Conservation (phyloP, 2,888 invertebrate species). For the Apomyelois bistriatella region DNA sequence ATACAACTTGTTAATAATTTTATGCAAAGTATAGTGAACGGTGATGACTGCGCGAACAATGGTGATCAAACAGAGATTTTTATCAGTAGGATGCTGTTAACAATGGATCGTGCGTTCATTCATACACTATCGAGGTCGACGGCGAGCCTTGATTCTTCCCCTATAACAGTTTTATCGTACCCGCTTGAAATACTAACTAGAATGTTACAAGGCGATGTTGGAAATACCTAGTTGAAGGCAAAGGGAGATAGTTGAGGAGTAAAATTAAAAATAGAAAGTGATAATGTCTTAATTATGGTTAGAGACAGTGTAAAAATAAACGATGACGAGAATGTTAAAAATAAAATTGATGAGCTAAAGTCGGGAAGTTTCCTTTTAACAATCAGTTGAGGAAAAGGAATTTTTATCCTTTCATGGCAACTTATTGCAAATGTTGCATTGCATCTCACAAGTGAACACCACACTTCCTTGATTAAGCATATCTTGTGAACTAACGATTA, state of each 20-base stretch:
- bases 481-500: no score
- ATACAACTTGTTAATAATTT: slow-evolving; percentile 17
- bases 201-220: slow-evolving; percentile 5
- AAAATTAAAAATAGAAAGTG: not conserved
- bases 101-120: slow-evolving; percentile 38
- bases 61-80: slow-evolving; percentile 33
- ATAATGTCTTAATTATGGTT: not conserved
- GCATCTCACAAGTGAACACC: no score
- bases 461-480: no score
- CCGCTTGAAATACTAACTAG: slow-evolving; percentile 19
- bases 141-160: slow-evolving; percentile 31
- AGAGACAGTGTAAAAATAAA: not conserved
- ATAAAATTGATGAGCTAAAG: no score
- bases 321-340: no score
- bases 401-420: no score
- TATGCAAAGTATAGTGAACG: slow-evolving; percentile 21
- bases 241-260: not conserved
- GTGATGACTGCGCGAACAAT: slow-evolving; percentile 33
- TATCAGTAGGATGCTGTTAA: slow-evolving; percentile 38
- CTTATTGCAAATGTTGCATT: no score
- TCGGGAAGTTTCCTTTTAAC: no score
- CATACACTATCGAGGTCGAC: slow-evolving; percentile 37
- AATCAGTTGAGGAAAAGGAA: no score
- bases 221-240: not conserved
- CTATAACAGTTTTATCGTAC: slow-evolving; percentile 21